Evolutionary conservation across 35 echinoderm and acorn worm genomes (phyloP).

Genomic region (Ophiothrix spiculata): DNA sequence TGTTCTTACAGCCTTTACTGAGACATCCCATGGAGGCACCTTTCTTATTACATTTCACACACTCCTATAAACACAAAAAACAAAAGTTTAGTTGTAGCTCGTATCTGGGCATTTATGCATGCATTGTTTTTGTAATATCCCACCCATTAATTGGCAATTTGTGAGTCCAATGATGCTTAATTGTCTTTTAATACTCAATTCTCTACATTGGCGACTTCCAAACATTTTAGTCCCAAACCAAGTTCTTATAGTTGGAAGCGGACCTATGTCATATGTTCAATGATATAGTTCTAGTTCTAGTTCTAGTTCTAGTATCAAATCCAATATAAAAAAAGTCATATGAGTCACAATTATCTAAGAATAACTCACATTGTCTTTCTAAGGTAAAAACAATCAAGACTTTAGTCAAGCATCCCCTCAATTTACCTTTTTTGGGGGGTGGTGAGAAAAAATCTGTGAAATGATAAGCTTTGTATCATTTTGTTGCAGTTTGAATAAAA

Average conservation of each 20-base stretch:
- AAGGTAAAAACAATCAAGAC: not conserved
- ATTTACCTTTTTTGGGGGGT: no score
- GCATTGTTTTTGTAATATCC: not conserved
- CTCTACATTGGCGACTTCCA: not conserved
- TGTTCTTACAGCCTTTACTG: slow-evolving; percentile 81
- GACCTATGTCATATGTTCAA: no score
- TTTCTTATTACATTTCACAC: slow-evolving; percentile 56
- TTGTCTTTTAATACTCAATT: not conserved
- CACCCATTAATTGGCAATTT: not conserved
- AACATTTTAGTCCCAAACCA: not conserved
- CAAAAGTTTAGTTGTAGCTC: not conserved
- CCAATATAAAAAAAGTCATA: no score
- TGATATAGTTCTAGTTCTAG: no score
- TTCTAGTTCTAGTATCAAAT: no score
- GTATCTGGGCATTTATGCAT: not conserved
- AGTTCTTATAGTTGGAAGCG: no score
- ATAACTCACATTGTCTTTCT: no score
- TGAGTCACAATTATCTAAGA: not conserved
- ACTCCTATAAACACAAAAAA: slow-evolving; percentile 44
- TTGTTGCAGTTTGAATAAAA: no score
- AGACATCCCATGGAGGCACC: slow-evolving; percentile 80
- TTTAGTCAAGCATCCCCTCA: no score
- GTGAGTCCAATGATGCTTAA: not conserved
- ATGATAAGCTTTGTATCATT: no score
- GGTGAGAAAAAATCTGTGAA: no score